Conservation (phyloP, 1,140 invertebrate species). For the Drosophila setifemur region DNA sequence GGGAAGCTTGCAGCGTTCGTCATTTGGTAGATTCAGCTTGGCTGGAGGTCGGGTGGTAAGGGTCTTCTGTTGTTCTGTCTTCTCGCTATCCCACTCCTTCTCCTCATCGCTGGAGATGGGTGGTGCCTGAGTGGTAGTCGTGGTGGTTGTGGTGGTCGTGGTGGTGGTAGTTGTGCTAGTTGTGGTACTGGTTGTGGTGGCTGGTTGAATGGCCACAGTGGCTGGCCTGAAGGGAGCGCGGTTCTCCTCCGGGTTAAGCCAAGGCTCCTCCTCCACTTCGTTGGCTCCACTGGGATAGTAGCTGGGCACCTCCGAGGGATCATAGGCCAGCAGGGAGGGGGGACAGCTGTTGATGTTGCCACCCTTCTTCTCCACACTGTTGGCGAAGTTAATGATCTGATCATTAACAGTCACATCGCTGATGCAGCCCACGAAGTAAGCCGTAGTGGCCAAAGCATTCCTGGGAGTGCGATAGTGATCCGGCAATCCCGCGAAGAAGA, state of each 20-base stretch:
- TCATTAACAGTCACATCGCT: slow-evolving; percentile 93
- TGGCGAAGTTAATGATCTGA: slow-evolving; percentile 92
- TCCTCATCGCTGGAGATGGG: slow-evolving; percentile 12
- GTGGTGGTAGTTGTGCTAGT: slow-evolving; percentile 6
- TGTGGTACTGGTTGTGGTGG: slow-evolving; percentile 32
- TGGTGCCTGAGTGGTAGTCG: slow-evolving; percentile 27
- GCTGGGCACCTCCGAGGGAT: slow-evolving; percentile 42
- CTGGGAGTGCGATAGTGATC: slow-evolving; percentile 83
- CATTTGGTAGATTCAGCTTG: slow-evolving; percentile 59
- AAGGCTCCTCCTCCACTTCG: slow-evolving; percentile 31
- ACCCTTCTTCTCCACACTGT: slow-evolving; percentile 85
- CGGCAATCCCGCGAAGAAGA: slow-evolving; percentile 94
- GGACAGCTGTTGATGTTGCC: slow-evolving; percentile 88
- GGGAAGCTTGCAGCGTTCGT: slow-evolving; percentile 83
- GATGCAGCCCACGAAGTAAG: slow-evolving; percentile 92
- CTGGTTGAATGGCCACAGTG: slow-evolving; percentile 5
- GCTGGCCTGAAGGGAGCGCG: slow-evolving; percentile 23
- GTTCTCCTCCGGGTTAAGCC: not conserved
- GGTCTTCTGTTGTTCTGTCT: slow-evolving; percentile 16
- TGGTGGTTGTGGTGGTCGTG: slow-evolving; percentile 43
- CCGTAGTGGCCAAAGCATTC: slow-evolving; percentile 74
- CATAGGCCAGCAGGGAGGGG: slow-evolving; percentile 72
- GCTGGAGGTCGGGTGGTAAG: slow-evolving; percentile 41
- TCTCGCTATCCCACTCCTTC: not conserved
- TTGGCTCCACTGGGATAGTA: slow-evolving; percentile 67